Evolutionary conservation across 2,888 invertebrate genomes (phyloP).

Genomic region (Apamea anceps): DNA sequence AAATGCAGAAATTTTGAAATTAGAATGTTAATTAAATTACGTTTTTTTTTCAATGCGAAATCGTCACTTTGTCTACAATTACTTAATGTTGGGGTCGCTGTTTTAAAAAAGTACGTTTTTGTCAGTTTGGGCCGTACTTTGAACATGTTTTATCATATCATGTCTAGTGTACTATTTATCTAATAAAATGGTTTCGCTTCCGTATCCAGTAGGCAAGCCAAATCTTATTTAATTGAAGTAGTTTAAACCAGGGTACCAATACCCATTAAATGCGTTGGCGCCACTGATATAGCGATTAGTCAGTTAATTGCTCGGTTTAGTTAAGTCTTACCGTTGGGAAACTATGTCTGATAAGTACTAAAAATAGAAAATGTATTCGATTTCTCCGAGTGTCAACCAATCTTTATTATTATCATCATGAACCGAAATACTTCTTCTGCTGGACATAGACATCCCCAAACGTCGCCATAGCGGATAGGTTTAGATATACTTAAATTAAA

Average conservation of each 20-base stretch:
- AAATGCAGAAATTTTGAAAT: neutral
- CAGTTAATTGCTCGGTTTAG: conserved; percentile 29
- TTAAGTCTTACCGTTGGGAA: neutral
- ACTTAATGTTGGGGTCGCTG: neutral
- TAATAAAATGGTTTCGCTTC: neutral
- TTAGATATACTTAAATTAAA: neutral
- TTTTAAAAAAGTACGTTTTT: neutral
- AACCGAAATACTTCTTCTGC: neutral
- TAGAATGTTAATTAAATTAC: too few relatives aligned
- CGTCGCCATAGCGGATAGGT: neutral
- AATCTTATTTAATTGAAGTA: conserved; percentile 11
- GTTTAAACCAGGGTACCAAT: neutral
- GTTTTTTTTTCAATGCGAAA: too few relatives aligned
- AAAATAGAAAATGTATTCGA: neutral
- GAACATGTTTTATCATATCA: neutral
- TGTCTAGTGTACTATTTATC: neutral
- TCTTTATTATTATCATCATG: neutral
- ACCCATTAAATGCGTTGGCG: conserved; percentile 37
- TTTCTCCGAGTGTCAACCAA: neutral
- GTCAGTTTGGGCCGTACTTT: neutral
- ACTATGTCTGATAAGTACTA: neutral
- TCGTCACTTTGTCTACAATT: neutral
- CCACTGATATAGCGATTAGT: conserved; percentile 36
- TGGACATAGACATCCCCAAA: neutral
- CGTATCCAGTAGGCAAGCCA: neutral